These are phyloP conservation scores for Xestobium rufovillosum DNA, from an alignment of 2,888 invertebrate genomes.

Conservation along the genomic window DNA sequence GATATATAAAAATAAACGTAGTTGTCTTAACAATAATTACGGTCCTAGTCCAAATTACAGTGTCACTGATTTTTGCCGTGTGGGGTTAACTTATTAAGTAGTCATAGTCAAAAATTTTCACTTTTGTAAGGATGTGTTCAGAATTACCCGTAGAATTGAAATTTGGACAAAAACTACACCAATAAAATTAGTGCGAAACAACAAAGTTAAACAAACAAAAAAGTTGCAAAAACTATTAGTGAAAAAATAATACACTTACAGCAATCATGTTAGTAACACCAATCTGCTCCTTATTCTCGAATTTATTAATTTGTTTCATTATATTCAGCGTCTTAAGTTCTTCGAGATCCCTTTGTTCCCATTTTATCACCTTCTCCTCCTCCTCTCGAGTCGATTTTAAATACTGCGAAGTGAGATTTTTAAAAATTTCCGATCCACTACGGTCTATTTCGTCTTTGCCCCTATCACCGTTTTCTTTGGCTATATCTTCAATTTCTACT, in stretches of 20 bases:
- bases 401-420: conserved; percentile 33
- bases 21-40: too few relatives aligned
- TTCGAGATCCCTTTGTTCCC: conserved; percentile 22
- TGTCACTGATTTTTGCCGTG: too few relatives aligned
- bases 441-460: neutral
- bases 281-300: conserved; percentile 33
- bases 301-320: conserved; percentile 39
- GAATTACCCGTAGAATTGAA: too few relatives aligned
- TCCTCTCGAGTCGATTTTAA: conserved; percentile 28
- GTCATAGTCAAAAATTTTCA: too few relatives aligned
- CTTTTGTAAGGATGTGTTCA: too few relatives aligned
- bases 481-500: conserved; percentile 1
- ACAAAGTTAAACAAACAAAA: too few relatives aligned
- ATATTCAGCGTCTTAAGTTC: conserved; percentile 35
- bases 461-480: neutral
- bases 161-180: too few relatives aligned
- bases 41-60: too few relatives aligned
- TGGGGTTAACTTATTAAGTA: too few relatives aligned
- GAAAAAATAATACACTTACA: neutral
- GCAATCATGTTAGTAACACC: neutral
- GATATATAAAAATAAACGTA: too few relatives aligned
- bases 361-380: conserved; percentile 25
- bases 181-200: too few relatives aligned
- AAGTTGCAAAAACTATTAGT: conserved; percentile 1
- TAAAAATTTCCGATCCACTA: conserved; percentile 27